phyloP scores from a whole-genome alignment of 2,888 invertebrate species.

The Cantharis flavilabris region DNA sequence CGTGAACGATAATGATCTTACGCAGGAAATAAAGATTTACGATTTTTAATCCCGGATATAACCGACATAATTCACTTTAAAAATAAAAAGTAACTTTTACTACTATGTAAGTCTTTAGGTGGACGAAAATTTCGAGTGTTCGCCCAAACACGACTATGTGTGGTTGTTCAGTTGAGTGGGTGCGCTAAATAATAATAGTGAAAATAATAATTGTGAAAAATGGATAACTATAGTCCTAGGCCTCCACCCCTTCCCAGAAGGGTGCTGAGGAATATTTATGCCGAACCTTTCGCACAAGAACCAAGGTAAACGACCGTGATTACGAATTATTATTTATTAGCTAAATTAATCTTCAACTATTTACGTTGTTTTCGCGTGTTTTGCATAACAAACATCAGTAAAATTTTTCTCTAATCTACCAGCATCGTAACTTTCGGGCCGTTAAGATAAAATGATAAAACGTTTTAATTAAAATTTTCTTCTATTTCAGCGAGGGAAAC shows the following conservation, averaged over 20 bases:
- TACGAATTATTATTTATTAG: slow-evolving; percentile 4
- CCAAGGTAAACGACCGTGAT: slow-evolving; percentile 47
- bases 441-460: neutral
- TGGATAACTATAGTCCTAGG: slow-evolving; percentile 69
- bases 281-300: slow-evolving; percentile 67
- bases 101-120: neutral
- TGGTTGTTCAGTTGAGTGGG: slow-evolving; percentile 34
- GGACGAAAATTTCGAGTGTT: neutral
- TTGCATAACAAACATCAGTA: neutral
- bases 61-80: neutral
- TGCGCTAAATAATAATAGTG: slow-evolving; percentile 23
- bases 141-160: slow-evolving; percentile 46
- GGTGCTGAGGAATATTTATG: slow-evolving; percentile 66
- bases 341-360: neutral
- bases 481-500: neutral
- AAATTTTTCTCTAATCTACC: neutral
- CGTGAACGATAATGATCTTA: slow-evolving; percentile 43
- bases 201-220: slow-evolving; percentile 42
- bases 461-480: neutral
- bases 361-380: neutral
- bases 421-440: neutral
- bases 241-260: slow-evolving; percentile 67
- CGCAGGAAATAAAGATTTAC: slow-evolving; percentile 26
- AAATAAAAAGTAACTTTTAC: neutral
- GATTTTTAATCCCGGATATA: slow-evolving; percentile 15